These are phyloP conservation scores for Zaprionus taronus DNA, from an alignment of 1,140 invertebrate genomes.

Conservation along the genomic window DNA sequence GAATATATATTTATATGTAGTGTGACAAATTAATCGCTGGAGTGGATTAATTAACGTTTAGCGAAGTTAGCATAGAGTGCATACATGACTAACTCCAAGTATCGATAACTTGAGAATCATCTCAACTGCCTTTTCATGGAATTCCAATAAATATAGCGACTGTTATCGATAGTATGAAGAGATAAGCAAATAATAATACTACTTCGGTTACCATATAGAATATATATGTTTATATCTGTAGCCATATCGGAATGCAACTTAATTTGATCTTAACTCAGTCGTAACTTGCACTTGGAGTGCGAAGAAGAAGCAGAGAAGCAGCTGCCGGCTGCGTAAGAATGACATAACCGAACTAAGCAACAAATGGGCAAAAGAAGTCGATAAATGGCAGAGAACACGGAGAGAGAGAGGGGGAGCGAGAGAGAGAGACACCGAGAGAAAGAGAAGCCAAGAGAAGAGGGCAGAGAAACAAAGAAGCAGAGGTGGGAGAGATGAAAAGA, in stretches of 20 bases:
- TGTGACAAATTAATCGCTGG: not conserved
- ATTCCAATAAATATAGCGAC: not conserved
- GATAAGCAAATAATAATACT: not conserved
- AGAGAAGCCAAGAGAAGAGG: not conserved
- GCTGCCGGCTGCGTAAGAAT: slow-evolving; percentile 20
- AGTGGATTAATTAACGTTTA: not conserved
- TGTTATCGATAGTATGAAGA: not conserved
- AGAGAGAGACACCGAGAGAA: not conserved
- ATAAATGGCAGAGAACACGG: slow-evolving; percentile 20
- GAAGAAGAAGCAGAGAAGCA: slow-evolving; percentile 13
- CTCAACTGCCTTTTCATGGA: too few species aligned
- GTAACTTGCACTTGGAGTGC: not conserved
- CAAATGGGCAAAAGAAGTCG: slow-evolving; percentile 7
- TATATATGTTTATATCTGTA: not conserved
- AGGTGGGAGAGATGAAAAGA: slow-evolving; percentile 4
- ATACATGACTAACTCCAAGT: too few species aligned
- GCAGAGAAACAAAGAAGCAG: not conserved
- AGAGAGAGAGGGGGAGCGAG: not conserved
- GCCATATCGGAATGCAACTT: not conserved
- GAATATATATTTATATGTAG: not conserved
- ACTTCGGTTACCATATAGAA: not conserved
- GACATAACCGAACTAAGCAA: slow-evolving; percentile 32
- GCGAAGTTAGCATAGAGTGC: too few species aligned
- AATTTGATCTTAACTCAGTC: not conserved
- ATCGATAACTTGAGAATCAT: not conserved